Evolutionary conservation across 2,888 invertebrate species (phyloP).

Genomic region (Barypeithes pellucidus): DNA sequence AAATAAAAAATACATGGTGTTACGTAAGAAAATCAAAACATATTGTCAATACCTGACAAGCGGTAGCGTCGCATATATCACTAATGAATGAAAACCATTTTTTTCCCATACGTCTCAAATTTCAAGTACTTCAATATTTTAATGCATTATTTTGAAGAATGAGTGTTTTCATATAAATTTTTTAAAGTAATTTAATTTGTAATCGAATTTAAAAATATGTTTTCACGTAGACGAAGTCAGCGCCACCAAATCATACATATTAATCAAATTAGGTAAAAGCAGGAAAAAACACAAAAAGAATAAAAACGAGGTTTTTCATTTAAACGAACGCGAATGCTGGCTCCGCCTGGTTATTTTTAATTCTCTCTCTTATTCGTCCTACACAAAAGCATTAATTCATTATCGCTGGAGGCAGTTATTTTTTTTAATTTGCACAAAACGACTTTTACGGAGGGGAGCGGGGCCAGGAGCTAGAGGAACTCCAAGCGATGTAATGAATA

Average conservation of each 20-base stretch:
- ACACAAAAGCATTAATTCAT: constrained; percentile 55
- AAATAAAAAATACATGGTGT: too few species aligned
- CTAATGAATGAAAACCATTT: too few species aligned
- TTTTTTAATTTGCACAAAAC: constrained; percentile 52
- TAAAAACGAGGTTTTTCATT: constrained; percentile 33
- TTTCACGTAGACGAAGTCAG: neutral
- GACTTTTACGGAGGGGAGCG: constrained; percentile 31
- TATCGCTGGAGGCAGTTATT: constrained; percentile 53
- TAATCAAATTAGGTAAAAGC: constrained; percentile 50
- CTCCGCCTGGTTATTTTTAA: constrained; percentile 52
- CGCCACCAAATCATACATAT: constrained; percentile 24
- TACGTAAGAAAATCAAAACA: too few species aligned
- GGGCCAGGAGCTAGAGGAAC: constrained; percentile 61
- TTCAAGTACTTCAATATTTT: too few species aligned
- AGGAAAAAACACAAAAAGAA: constrained; percentile 21
- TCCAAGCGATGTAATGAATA: constrained; percentile 65
- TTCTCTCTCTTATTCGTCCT: constrained; percentile 52
- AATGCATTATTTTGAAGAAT: too few species aligned
- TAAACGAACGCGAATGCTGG: constrained; percentile 17
- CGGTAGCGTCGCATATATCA: too few species aligned
- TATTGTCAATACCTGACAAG: too few species aligned
- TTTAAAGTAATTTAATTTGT: too few species aligned
- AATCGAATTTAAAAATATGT: too few species aligned
- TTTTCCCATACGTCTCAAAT: too few species aligned
- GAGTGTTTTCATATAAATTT: too few species aligned